A percentile compares a stretch with the other conserved stretches of the same genome.
phyloP scores from a whole-genome alignment of 2,888 invertebrate species.

The Agrypnus murinus region DNA sequence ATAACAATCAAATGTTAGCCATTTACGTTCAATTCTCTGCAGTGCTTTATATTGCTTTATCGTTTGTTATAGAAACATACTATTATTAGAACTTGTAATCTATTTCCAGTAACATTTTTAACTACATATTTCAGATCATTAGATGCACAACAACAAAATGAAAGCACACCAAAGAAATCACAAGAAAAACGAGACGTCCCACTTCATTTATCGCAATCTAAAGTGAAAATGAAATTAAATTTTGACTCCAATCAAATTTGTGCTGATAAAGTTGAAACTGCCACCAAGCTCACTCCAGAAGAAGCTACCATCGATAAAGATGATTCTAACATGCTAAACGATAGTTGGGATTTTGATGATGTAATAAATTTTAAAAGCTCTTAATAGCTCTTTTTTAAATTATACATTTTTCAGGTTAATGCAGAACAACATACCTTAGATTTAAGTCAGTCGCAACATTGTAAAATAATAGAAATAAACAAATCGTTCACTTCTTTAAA shows the following conservation, averaged over 20 bases:
- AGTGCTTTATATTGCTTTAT: no score
- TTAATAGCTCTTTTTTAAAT: no score
- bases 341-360: conserved; percentile 53
- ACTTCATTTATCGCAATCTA: conserved; percentile 24
- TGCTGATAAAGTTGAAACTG: conserved; percentile 31
- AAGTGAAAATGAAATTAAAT: conserved; percentile 63
- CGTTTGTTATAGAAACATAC: no score
- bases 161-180: conserved; percentile 63
- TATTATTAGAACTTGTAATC: no score
- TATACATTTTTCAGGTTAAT: conserved; percentile 11
- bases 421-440: conserved; percentile 58
- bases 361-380: no score
- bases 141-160: conserved; percentile 61
- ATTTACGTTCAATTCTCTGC: no score
- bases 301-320: not conserved
- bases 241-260: conserved; percentile 52
- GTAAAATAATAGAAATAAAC: conserved; percentile 60
- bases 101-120: no score
- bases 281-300: not conserved
- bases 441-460: conserved; percentile 67
- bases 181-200: conserved; percentile 22
- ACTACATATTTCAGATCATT: conserved; percentile 58
- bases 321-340: conserved; percentile 45
- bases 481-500: conserved; percentile 30
- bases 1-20: no score